phyloP scores from a whole-genome alignment of 37 sponge, comb jelly and placozoan species.

The Bolinopsis microptera region DNA sequence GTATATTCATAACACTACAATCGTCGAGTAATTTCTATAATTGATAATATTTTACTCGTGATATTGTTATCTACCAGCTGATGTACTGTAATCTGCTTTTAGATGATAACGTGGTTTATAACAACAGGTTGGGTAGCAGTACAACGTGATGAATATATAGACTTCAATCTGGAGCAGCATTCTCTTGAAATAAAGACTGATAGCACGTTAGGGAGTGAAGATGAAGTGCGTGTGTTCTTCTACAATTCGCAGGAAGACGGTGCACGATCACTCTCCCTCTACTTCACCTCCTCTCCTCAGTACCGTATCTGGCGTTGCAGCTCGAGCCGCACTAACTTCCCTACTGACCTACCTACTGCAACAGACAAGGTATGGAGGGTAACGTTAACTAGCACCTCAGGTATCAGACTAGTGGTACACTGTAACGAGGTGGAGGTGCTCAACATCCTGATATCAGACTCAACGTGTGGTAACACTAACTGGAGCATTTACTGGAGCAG shows the following conservation, averaged over 20 bases:
- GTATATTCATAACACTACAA: too few relatives aligned
- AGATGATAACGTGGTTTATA: too few relatives aligned
- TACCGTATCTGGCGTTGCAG: background rate
- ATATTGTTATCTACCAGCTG: too few relatives aligned
- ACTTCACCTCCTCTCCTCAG: background rate
- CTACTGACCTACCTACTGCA: background rate
- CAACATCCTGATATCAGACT: background rate
- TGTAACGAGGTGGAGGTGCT: background rate
- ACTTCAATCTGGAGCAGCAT: background rate
- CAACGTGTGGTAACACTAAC: background rate
- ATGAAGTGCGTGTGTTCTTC: background rate
- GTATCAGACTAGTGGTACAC: background rate
- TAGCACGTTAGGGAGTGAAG: background rate
- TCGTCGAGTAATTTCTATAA: too few relatives aligned
- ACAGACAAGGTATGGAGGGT: background rate
- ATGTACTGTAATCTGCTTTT: too few relatives aligned
- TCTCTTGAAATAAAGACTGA: background rate
- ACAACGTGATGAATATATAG: too few relatives aligned
- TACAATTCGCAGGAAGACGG: background rate
- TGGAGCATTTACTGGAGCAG: background rate
- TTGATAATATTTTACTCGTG: too few relatives aligned
- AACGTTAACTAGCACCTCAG: background rate
- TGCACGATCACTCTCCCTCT: background rate
- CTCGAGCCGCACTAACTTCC: background rate
- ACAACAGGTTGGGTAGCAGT: too few relatives aligned